phyloP scores from a whole-genome alignment of 2,888 invertebrate species.

The Phyllotreta striolata region DNA sequence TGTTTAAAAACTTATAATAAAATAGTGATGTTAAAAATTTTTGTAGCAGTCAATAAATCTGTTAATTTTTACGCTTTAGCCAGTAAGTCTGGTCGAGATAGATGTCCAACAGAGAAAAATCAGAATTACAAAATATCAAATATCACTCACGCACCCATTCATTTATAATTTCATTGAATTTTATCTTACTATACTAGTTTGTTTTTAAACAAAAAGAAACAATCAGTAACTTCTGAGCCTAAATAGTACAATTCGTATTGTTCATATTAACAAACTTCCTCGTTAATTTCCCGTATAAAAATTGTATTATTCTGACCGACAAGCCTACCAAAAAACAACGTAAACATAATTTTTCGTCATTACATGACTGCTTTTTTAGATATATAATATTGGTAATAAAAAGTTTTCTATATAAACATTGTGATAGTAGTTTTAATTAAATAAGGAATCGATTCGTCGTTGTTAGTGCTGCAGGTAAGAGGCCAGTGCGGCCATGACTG shows the following conservation, averaged over 20 bases:
- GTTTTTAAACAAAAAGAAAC: slow-evolving; percentile 35
- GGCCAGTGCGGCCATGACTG: slow-evolving; percentile 72
- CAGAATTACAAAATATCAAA: slow-evolving; percentile 49
- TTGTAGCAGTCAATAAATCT: background rate
- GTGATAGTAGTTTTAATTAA: slow-evolving; percentile 53
- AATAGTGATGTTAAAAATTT: slow-evolving; percentile 17
- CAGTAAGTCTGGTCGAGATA: slow-evolving; percentile 31
- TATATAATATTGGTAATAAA: slow-evolving; percentile 58
- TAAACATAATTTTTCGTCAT: slow-evolving; percentile 60
- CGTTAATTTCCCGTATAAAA: no score
- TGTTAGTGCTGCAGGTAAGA: slow-evolving; percentile 62
- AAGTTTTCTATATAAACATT: slow-evolving; percentile 60
- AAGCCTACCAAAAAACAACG: slow-evolving; percentile 41
- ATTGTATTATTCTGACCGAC: slow-evolving; percentile 10
- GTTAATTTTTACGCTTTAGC: slow-evolving; percentile 9
- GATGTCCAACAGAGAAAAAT: slow-evolving; percentile 50
- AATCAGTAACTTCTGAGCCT: slow-evolving; percentile 13
- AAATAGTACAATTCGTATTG: slow-evolving; percentile 4
- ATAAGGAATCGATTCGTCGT: slow-evolving; percentile 50
- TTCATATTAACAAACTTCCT: background rate
- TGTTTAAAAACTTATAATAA: background rate
- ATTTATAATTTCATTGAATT: slow-evolving; percentile 46
- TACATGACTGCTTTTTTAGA: slow-evolving; percentile 57
- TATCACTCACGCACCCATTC: slow-evolving; percentile 49
- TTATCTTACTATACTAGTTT: slow-evolving; percentile 33